Base-by-base conservation (phyloP, 1,140 invertebrate species). In the Drosophila tristis region DNA sequence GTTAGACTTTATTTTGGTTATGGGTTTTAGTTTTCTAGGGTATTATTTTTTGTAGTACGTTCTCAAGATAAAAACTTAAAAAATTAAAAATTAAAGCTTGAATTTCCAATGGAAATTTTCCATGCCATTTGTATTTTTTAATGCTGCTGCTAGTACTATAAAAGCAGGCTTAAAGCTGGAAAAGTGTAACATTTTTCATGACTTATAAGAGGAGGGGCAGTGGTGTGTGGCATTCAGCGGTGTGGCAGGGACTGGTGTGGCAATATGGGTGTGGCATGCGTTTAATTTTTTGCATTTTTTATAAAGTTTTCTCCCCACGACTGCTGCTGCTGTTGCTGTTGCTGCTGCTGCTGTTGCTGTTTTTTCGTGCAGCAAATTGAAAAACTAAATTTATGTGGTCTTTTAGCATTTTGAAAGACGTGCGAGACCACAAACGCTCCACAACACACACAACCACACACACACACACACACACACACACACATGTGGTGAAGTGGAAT, bases 361-460 rank as follows among this genome's bases (percentile, higher is more conserved):
- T 57, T 59, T 80, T 80, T 74, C 71, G 70, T 78, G 75, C 75
- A 78, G 75, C 64, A 81, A 87, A 74, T 80, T 77, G 80, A 84
- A 84, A 81, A 85, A 74, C 74, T 61, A 71, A 86, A 85, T 86
- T 87, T 86, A 87, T 86, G 82, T 72, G 81, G 64, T 72, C 78
- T 72, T 74, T 86, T 78, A 56, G 65, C 74, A 75, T 87, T 87
- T 39, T 61, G 51, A 63, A 78, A 71, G 67, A 78, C 61, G 81
- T 86, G 82, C 63, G 57, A 35, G 31, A 7, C 31, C 9, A 35
- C 31, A 35, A 29, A 29, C 26, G 26, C 26, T 29, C 59, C 65
- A 51, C 57, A 62, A 3, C 44, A 57, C 43, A 51, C 13, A 45
- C 53, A 50, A 26, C 55, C 43, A 61, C 39, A 51, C 57, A 29